These are phyloP conservation scores for Drosophila imparisetae DNA, from an alignment of 2,888 invertebrate species.

Conservation along the genomic window DNA sequence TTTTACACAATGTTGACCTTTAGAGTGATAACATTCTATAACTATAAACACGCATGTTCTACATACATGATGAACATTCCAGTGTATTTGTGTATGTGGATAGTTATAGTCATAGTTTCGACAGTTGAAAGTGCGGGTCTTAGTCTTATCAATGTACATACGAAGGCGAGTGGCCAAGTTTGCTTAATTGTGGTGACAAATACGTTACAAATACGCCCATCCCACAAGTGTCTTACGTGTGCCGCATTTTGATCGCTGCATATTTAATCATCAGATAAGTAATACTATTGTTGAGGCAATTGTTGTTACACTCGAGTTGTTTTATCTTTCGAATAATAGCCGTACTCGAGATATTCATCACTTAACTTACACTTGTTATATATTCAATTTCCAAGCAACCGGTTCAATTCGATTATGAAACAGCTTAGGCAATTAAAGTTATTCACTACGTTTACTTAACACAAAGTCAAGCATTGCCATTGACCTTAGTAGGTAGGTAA, in stretches of 20 bases:
- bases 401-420: not conserved
- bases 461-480: not conserved
- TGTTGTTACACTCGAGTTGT: conserved; percentile 1
- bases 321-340: conserved; percentile 8
- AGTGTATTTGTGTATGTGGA: conserved; percentile 18
- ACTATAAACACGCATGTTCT: not conserved
- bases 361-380: conserved; percentile 9
- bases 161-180: not conserved
- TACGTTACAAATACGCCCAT: not conserved
- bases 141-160: conserved; percentile 27
- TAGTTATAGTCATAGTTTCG: conserved; percentile 6
- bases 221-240: conserved; percentile 37
- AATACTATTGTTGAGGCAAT: not conserved
- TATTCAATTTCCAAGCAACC: not conserved
- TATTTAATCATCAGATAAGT: conserved; percentile 13
- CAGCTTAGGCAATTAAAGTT: not conserved
- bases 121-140: not conserved
- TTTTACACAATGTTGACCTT: conserved; percentile 44
- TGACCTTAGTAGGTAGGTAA: not conserved
- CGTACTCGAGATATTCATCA: conserved; percentile 15
- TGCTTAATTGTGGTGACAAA: not conserved
- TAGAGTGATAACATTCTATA: conserved; percentile 33
- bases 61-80: conserved; percentile 11
- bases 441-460: conserved; percentile 1
- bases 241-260: not conserved